phyloP scores from a whole-genome alignment of 2,888 invertebrate species.

The Drosophila bunnanda region DNA sequence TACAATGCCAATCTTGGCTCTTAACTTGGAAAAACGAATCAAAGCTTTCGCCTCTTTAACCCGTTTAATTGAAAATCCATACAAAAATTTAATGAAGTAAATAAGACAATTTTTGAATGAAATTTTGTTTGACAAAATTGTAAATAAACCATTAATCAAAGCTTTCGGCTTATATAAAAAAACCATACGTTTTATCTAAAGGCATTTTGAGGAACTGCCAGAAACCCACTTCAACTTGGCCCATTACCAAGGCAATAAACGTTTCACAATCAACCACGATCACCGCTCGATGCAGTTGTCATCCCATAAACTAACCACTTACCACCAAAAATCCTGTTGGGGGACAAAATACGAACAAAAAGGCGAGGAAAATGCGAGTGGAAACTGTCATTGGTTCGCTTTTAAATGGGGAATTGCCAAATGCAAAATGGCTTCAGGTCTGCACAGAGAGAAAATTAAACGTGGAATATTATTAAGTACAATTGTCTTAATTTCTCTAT shows the following conservation, averaged over 20 bases:
- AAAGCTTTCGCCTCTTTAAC: neutral
- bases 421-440: conserved; percentile 20
- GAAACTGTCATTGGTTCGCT: conserved; percentile 31
- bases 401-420: conserved; percentile 32
- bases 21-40: neutral
- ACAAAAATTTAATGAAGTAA: neutral
- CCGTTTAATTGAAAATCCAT: neutral
- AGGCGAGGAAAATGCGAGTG: conserved; percentile 34
- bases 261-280: conserved; percentile 26
- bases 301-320: conserved; percentile 39
- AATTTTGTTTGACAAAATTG: neutral
- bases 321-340: conserved; percentile 22
- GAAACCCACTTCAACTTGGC: conserved; percentile 1
- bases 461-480: too few relatives aligned
- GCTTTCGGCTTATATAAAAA: neutral
- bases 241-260: conserved; percentile 33
- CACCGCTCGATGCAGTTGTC: conserved; percentile 18
- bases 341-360: conserved; percentile 9
- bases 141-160: conserved; percentile 1
- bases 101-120: neutral
- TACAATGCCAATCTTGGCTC: neutral
- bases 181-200: neutral
- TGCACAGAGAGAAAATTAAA: neutral
- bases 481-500: neutral
- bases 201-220: neutral